Base-by-base conservation (phyloP, 2,888 invertebrate species). In the Coleophora flavipennella region DNA sequence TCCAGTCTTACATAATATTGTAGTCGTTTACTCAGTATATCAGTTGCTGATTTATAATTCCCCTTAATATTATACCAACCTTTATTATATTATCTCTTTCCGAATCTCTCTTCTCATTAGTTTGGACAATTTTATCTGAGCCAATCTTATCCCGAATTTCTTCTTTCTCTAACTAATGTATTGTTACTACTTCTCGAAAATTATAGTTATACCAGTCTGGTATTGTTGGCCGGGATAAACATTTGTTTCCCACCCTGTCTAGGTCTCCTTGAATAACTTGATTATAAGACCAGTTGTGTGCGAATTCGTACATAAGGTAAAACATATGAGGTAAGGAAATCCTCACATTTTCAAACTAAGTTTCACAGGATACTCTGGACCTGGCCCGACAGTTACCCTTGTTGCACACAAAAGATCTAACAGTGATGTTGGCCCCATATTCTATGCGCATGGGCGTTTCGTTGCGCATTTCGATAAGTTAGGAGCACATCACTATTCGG, bases 301-400 rank as follows among this genome's bases (percentile, higher is more conserved):
- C 39, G 28, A 33, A 41, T 12, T 13, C 9, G 33, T 45, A 45
- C 35, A 44, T 44, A 9, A 44, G 13, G 26, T 40, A 39, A 32
- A 36, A 47, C 2, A 44, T 33, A 32, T 31, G 26, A 26, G 25
- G 10, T 13, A 47, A 9, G 7, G 13, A 6, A 11, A 43, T 41
- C 38, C 41, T 42, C 7, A 33, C 26, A 25, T 47, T 44, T 13
- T 43, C 42, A 28, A 44, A 47, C 39, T 37, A 47, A 2, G 44
- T 46, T 8, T 39, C 42, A 32, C 9, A 12, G 6, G 33, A 13
- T 33, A n/a, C 3, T 29, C 29, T 6, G 10, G n/a, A 4, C 11
- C 29, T 29, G 10, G n/a, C 10, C 10, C 11, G 7, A 11, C 29
- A 29, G 10, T 4, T 29, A n/a, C 29, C 29, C 10, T 9, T 29